Conservation (phyloP, 2,888 invertebrate genomes). For the Zele albiditarsus region DNA sequence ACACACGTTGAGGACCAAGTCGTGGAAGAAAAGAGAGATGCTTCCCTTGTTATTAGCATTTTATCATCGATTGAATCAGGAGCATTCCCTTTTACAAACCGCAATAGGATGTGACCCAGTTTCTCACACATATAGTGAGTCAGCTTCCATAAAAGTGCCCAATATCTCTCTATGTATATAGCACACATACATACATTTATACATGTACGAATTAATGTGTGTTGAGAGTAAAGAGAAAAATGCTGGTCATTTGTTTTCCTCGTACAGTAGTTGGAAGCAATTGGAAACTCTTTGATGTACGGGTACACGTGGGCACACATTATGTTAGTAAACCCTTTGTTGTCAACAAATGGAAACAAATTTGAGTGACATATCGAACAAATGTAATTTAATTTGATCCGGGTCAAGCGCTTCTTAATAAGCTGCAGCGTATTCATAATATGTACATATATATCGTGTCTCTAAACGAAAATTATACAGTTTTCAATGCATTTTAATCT, state of each 20-base stretch:
- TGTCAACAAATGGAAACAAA: background rate
- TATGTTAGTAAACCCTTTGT: background rate
- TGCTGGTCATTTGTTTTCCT: background rate
- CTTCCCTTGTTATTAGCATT: no score
- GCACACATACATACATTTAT: background rate
- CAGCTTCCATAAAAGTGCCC: background rate
- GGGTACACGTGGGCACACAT: background rate
- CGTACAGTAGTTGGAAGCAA: background rate
- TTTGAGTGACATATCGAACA: background rate
- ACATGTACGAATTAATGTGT: no score
- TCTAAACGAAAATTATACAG: background rate
- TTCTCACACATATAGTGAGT: no score
- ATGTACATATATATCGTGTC: background rate
- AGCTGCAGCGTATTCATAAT: background rate
- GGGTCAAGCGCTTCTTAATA: background rate
- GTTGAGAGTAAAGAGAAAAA: background rate
- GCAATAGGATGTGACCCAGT: no score
- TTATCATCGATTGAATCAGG: no score
- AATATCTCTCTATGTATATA: background rate
- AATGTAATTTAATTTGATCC: no score
- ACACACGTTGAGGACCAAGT: no score
- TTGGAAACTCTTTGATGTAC: background rate
- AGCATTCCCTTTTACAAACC: no score
- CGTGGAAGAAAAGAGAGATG: no score
- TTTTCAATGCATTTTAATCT: background rate